Conservation (phyloP, 2,113 vertebrate species). For the Martes martes region DNA sequence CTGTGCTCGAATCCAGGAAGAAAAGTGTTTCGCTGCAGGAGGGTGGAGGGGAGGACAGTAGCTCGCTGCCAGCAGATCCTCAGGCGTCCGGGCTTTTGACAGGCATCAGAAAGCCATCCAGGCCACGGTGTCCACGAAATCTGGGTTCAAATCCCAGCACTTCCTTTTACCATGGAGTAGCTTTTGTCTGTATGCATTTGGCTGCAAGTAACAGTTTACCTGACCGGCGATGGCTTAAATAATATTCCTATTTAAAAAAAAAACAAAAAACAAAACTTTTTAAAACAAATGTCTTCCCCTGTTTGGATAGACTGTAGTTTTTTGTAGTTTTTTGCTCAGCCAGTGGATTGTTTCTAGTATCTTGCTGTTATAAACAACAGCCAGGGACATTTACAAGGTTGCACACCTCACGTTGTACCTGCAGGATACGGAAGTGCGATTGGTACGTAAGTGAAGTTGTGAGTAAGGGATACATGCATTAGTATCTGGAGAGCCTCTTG, state of each 20-base stretch:
- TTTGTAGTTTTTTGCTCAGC: background rate
- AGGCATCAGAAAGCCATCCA: background rate
- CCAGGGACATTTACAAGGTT: too few relatives aligned
- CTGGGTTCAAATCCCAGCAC: background rate
- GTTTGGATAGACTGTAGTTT: too few relatives aligned
- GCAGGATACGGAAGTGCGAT: background rate
- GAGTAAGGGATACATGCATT: too few relatives aligned
- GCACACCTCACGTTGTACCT: background rate
- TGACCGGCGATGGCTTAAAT: background rate
- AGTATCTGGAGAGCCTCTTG: background rate
- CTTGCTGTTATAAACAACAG: background rate
- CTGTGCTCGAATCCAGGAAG: background rate
- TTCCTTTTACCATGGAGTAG: background rate
- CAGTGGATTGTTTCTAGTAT: background rate
- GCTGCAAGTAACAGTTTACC: background rate
- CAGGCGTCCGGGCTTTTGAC: background rate
- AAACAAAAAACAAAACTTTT: too few relatives aligned
- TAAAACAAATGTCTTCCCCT: background rate
- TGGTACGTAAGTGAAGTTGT: background rate
- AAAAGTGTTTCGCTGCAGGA: accelerated
- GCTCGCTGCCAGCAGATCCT: background rate
- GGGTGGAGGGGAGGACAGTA: too few relatives aligned
- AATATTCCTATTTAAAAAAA: background rate
- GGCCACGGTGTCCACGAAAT: background rate
- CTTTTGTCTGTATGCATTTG: background rate